Evolutionary conservation across 2,113 vertebrate species (phyloP), one percentile per base, ranked within the genome.

Genomic region (Jacana jacana): DNA sequence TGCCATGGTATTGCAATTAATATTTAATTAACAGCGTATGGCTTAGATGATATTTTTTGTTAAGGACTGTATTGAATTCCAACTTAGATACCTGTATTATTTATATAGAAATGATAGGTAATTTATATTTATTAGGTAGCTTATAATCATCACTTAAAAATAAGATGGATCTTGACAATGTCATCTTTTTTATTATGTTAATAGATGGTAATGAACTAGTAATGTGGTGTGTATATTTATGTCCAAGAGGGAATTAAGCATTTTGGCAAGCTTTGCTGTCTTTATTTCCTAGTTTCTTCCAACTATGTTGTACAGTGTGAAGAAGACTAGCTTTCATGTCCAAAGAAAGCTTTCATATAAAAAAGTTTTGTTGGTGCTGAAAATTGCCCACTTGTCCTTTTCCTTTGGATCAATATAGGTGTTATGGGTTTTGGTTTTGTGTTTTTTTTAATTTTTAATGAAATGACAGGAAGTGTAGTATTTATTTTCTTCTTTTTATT

Each of bases 1-100:
- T 98, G 92, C 96, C 89, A 97, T 97, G 97, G 94, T 66, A 39
- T 60, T 91, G 55, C 78, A 65, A 96, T 97, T 93, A 97, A 97
- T 97, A 95, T 95, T 97, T 97, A 94, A 95, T 96, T 92, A 84
- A 70, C n/a, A 75, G 66, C 44, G 7, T 63, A 65, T 52, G 81
- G 72, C 48, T 89, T 68, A 28, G 77, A 48, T 93, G 61, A 24
- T 93, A 48, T 66, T 84, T 97, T 97, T 95, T 87, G 11, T 66
- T 31, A 71, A 73, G 77, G 54, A 33, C 28, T 80, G 12, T 39
- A 70, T 88, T 91, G 49, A 66, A 73, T 93, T 89, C 22, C 65
- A 19, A 49, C 39, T 81, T 63, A 58, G 39, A 66, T 83, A 64
- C 33, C 52, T 57, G 1, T 79, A 28, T 37, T 75, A 55, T 37